Base-by-base conservation (phyloP, 2,888 invertebrate genomes). In the Ganaspis brasiliensis region DNA sequence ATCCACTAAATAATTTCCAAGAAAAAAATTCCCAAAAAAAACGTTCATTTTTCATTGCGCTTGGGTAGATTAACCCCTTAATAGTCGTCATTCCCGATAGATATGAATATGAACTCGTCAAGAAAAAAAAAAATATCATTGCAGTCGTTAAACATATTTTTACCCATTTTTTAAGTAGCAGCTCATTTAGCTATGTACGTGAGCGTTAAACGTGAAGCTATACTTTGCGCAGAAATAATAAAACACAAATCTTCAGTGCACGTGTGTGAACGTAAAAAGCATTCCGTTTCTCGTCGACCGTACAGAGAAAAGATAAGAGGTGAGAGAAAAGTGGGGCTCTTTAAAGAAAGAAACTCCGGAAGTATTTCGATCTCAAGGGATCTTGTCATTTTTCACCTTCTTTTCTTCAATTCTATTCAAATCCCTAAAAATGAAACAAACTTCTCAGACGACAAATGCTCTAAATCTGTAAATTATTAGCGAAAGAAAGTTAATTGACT, bases 81-180 rank as follows among this genome's bases (percentile, higher is more conserved):
- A n/a, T n/a, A n/a, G n/a, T n/a, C n/a, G n/a, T n/a, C n/a, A n/a
- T n/a, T n/a, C n/a, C n/a, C n/a, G n/a, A n/a, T n/a, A 31, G 31
- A 31, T 4, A 31, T 2, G 6, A 31, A 31, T 31, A 31, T 31
- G 3, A 31, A 31, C 31, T 4, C 31, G 31, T 31, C 31, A 31
- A 31, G 31, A 31, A 31, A 40, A 40, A 12, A 40, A 40, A 40
- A 40, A 40, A 8, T 40, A 83, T 84, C 85, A 87, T 85, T 87
- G 86, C 87, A 83, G 83, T 80, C 83, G 80, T 78, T 87, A 86
- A 87, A 87, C 86, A 84, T 86, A 80, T 85, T 85, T 86, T 83
- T 82, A 86, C 81, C 82, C 81, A 77, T 78, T 77, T 82, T 83
- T 79, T 86, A 87, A 87, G 87, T 87, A 85, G 88, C 87, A 87